A percentile compares a stretch with the other conserved stretches of the same genome.
These are phyloP conservation scores for Torymus tubicola DNA, from an alignment of 2,888 invertebrate genomes.

Conservation along the genomic window DNA sequence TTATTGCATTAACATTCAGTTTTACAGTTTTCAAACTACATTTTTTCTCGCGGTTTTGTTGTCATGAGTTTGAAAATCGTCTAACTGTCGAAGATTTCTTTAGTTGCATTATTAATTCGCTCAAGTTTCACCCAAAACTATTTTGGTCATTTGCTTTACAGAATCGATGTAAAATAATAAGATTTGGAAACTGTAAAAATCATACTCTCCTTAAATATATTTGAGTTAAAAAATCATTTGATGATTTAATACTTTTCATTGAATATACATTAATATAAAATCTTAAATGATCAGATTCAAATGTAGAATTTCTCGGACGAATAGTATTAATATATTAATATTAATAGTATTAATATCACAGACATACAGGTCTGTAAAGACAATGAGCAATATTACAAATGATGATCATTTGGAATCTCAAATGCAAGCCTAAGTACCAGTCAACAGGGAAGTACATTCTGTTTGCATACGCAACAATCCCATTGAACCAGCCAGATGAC, in stretches of 20 bases:
- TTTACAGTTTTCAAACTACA: conserved; percentile 16
- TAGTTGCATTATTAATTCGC: not conserved
- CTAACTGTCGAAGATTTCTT: conserved; percentile 24
- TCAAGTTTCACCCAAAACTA: not conserved
- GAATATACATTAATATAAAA: not conserved
- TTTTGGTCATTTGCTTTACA: conserved; percentile 33
- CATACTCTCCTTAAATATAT: not conserved
- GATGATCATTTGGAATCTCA: conserved; percentile 22
- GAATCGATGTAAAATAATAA: conserved; percentile 20
- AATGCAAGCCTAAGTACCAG: conserved; percentile 23
- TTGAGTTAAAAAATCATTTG: conserved; percentile 10
- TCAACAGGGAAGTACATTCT: conserved; percentile 42
- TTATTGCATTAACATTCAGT: conserved; percentile 43
- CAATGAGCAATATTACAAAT: conserved; percentile 22
- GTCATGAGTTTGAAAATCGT: conserved; percentile 20
- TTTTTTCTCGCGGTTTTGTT: conserved; percentile 9
- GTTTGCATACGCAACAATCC: conserved; percentile 20
- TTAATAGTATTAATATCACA: conserved; percentile 32
- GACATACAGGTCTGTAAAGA: conserved; percentile 43
- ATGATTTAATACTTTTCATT: not conserved
- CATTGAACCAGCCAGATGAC: conserved; percentile 32
- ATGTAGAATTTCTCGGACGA: no score
- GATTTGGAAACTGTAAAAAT: conserved; percentile 10
- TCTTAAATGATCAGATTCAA: not conserved
- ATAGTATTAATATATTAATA: conserved; percentile 18